phyloP scores from a whole-genome alignment of 2,888 invertebrate genomes.

The Eremobia ochroleuca region DNA sequence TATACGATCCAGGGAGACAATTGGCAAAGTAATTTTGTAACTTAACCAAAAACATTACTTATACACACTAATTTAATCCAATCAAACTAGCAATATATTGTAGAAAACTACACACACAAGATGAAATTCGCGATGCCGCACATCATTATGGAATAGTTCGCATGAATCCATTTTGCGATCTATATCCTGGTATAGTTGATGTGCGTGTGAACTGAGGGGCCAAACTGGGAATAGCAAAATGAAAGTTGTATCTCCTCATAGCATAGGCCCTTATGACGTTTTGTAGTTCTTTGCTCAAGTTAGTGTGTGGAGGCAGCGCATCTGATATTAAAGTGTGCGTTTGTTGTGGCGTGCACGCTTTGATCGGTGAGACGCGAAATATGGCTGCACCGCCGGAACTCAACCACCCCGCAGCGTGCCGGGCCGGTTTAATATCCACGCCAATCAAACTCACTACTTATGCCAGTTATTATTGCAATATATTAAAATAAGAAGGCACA shows the following conservation, averaged over 20 bases:
- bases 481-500: constrained; percentile 1
- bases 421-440: constrained; percentile 75
- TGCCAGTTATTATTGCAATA: constrained; percentile 34
- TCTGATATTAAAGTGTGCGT: constrained; percentile 55
- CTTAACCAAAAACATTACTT: not conserved
- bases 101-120: too few species aligned
- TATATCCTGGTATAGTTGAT: not conserved
- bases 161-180: not conserved
- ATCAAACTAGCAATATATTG: not conserved
- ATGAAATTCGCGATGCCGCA: too few species aligned
- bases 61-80: not conserved
- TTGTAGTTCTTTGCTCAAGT: constrained; percentile 47
- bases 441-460: constrained; percentile 56
- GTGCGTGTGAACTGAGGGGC: too few species aligned
- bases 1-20: not conserved
- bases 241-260: too few species aligned
- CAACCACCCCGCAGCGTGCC: constrained; percentile 39
- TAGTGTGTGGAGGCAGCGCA: constrained; percentile 57
- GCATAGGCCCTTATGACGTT: constrained; percentile 10
- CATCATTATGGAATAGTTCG: not conserved
- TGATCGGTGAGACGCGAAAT: constrained; percentile 83
- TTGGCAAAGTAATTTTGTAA: not conserved
- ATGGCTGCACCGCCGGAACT: constrained; percentile 80
- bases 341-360: constrained; percentile 75
- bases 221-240: too few species aligned